Evolutionary conservation across 2,888 invertebrate genomes (phyloP), one percentile per base, ranked within the genome.

Genomic region (Drosophila meridionalis): DNA sequence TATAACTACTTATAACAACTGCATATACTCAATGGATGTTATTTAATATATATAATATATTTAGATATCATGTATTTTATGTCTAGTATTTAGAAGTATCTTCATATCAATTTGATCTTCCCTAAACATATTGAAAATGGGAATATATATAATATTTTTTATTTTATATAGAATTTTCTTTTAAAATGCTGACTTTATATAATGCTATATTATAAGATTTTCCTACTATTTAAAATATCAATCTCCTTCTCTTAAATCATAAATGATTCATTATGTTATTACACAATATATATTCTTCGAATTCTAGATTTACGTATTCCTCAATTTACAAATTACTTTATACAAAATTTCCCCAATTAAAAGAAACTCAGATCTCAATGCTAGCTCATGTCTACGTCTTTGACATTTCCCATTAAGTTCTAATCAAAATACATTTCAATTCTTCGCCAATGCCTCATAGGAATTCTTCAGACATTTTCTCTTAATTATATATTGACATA

Each of bases 401-500:
- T n/a, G 40, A 55, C 36, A 30, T 38, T 55, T 55, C 40, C 14
- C 26, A 40, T 36, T 9, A n/a, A 3, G 8, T 28, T 55, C 28
- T 8, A 55, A 55, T 55, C 28, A 55, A 55, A 38, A 38, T 55
- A 28, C 14, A 30, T 40, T 55, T n/a, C 43, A 45, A 42, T 58
- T 43, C 14, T 26, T 34, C 8, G 30, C 32, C n/a, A 0, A 8
- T 48, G 48, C 1, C 28, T 32, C 50, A 34, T 20, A 34, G 50
- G n/a, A 5, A n/a, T 40, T 56, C 11, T 30, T 40, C 11, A 40
- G 9, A 40, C n/a, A 38, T 40, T 11, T 58, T 14, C 28, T 30
- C 45, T 58, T 6, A 36, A 20, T 48, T 64, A 26, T 61, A 26
- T 34, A 65, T 40, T 48, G 48, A 9, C 26, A 64, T n/a, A 20